Evolutionary conservation across 2,113 vertebrate species (phyloP).

Genomic region (Dolichallabes microphthalmus): DNA sequence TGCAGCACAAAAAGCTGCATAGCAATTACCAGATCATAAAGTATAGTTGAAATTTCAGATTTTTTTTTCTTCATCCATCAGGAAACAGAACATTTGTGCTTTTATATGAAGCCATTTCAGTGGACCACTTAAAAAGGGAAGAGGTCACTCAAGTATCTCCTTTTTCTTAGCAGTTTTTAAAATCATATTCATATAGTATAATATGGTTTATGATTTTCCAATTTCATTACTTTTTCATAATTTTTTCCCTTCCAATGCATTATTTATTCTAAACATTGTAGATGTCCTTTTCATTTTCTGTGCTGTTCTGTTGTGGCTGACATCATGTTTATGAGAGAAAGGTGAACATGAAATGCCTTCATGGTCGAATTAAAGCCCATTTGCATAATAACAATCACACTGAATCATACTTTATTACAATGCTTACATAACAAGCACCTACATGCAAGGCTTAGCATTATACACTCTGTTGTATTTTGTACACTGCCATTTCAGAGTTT

Average conservation of each 20-base stretch:
- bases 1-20: slow-evolving; percentile 7
- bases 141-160: neutral
- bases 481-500: neutral
- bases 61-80: neutral
- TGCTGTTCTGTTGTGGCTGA: neutral
- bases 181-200: neutral
- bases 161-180: neutral
- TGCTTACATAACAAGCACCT: neutral
- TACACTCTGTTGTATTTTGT: too few species aligned
- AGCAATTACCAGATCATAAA: slow-evolving; percentile 27
- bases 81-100: slow-evolving; percentile 8
- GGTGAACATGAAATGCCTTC: neutral
- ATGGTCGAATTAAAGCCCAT: neutral
- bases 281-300: neutral
- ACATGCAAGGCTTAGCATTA: neutral
- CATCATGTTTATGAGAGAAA: slow-evolving; percentile 1
- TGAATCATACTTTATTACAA: neutral
- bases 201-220: neutral
- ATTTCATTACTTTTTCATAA: neutral
- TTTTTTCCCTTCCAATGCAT: neutral
- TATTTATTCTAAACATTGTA: neutral
- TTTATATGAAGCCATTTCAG: slow-evolving; percentile 12
- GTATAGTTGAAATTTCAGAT: neutral
- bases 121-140: neutral
- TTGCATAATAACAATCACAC: neutral